Evolutionary conservation across 2,113 vertebrate species (phyloP).

Genomic region (Speoplatyrhinus poulsoni): DNA sequence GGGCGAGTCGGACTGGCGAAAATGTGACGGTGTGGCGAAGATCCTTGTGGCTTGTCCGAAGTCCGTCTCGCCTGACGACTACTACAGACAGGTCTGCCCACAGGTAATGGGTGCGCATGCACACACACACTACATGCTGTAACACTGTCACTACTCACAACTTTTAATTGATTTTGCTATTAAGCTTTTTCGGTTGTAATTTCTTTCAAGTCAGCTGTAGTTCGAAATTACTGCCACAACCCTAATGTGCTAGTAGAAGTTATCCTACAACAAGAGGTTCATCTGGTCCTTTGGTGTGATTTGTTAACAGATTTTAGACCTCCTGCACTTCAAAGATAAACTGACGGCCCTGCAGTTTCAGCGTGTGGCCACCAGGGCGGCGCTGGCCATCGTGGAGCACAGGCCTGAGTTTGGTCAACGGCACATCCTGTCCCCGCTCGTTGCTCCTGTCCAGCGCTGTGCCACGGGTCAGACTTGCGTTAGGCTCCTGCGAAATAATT

Average conservation of each 20-base stretch:
- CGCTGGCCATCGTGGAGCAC: constrained; percentile 79
- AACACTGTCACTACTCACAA: too few relatives aligned
- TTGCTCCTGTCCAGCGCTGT: constrained; percentile 79
- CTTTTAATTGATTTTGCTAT: background rate
- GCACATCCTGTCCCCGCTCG: constrained; percentile 81
- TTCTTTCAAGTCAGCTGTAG: background rate
- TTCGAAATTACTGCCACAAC: background rate
- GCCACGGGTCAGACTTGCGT: constrained; percentile 68
- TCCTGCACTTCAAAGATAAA: constrained; percentile 88
- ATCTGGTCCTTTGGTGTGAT: background rate
- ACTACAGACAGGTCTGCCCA: constrained; percentile 86
- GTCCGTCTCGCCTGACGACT: constrained; percentile 81
- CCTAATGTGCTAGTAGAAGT: background rate
- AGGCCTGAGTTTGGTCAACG: constrained; percentile 76
- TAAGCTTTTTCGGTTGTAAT: background rate
- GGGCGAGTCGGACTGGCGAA: constrained; percentile 87
- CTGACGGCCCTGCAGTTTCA: constrained; percentile 84
- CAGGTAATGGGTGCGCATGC: constrained; percentile 80
- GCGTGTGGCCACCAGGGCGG: constrained; percentile 83
- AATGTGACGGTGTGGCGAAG: constrained; percentile 86
- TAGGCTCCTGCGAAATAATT: too few relatives aligned
- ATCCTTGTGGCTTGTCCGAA: constrained; percentile 91
- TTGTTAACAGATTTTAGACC: constrained; percentile 80
- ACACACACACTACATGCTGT: background rate
- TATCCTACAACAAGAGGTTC: background rate